Evolutionary conservation across 2,888 invertebrate species (phyloP), one percentile per base, ranked within the genome.

Genomic region (Amblyteles armatorius): DNA sequence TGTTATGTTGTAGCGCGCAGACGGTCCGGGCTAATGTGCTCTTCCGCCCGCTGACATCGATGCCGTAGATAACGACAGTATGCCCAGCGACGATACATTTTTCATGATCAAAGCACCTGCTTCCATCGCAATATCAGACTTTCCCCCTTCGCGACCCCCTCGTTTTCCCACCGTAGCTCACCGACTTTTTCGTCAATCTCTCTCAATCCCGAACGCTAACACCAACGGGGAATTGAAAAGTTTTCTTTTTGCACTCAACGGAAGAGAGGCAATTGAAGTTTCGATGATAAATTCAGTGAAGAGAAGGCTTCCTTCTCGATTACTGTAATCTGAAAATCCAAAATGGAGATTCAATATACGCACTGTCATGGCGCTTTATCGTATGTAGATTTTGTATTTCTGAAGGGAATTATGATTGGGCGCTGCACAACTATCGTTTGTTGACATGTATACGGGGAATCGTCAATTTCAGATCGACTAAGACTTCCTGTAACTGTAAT

Each of bases 101-200:
- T 67, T 67, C 65, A 67, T 67, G 11, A 67, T 67, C 65, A 40
- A 19, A 67, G 65, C 65, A 67, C 65, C 65, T 67, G 65, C 65
- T 40, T 67, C 65, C 65, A 40, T 67, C 65, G 65, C 65, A 40
- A 67, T 40, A 67, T 67, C 65, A 40, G 40, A 67, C 65, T 67
- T 67, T n/a, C n/a, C n/a, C 19, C 9, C 13, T 19, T 63, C 11
- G 26, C 60, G 6, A 6, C 36, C 65, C 11, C 40, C 0, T n/a
- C 65, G 9, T 36, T 11, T 11, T 9, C 11, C n/a, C 65, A 36
- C 36, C 40, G 7, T 5, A 11, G 9, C 65, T 40, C n/a, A 1
- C 65, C 65, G 40, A 40, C 65, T 67, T 36, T 67, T n/a, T 7
- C 19, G 36, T 40, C 33, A n/a, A 33, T 36, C 36, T 36, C 65